phyloP scores from a whole-genome alignment of 2,113 vertebrate species.

The Chelonoidis abingdonii region DNA sequence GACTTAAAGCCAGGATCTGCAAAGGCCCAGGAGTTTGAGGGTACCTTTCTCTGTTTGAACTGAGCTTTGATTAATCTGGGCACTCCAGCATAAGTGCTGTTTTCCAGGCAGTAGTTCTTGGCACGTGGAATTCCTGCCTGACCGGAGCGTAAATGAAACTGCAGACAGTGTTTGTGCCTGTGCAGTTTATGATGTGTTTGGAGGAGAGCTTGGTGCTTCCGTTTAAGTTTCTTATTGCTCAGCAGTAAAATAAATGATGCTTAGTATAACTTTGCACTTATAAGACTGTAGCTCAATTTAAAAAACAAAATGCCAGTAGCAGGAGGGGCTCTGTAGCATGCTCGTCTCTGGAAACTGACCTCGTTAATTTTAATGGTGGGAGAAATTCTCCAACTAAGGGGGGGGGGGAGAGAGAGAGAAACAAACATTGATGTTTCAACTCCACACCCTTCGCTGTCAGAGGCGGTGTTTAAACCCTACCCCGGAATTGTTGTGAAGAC shows the following conservation, averaged over 20 bases:
- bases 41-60: conserved; percentile 27
- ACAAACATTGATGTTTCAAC: neutral
- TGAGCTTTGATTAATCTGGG: conserved; percentile 63
- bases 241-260: conserved; percentile 75
- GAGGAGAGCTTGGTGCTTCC: conserved; percentile 38
- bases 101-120: conserved; percentile 54
- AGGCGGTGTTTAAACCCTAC: conserved; percentile 3
- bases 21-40: neutral
- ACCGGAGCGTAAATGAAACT: neutral
- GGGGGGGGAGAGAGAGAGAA: neutral
- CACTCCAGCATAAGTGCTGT: conserved; percentile 56
- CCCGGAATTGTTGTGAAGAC: neutral
- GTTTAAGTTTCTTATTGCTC: conserved; percentile 46
- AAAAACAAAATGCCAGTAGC: conserved; percentile 60
- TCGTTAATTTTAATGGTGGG: conserved; percentile 77
- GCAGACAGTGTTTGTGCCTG: neutral
- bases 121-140: conserved; percentile 12
- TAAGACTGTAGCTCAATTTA: conserved; percentile 63
- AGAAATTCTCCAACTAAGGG: conserved; percentile 49
- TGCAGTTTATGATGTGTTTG: neutral
- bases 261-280: conserved; percentile 69
- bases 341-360: conserved; percentile 59
- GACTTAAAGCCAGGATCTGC: neutral
- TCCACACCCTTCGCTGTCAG: neutral
- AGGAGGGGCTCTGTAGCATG: conserved; percentile 32